phyloP scores from a whole-genome alignment of 2,888 invertebrate genomes.

The Eristalis arbustorum region DNA sequence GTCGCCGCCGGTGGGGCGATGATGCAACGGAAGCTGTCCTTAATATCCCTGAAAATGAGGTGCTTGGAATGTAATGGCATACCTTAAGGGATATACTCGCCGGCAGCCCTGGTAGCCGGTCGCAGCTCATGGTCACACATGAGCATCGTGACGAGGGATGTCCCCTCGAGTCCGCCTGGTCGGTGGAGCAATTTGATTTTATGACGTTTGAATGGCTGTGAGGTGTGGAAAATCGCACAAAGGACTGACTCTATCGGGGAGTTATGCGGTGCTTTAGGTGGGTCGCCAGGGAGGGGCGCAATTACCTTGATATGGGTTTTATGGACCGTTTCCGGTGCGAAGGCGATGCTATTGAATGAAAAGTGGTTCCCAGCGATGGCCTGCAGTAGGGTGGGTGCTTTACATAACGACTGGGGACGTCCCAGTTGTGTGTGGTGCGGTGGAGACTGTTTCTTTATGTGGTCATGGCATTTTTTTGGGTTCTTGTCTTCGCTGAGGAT shows the following conservation, averaged over 20 bases:
- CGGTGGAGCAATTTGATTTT: conserved; percentile 58
- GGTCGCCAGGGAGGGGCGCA: neutral
- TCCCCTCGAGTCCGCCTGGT: neutral
- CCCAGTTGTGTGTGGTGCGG: no score
- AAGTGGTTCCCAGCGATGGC: neutral
- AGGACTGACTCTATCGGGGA: neutral
- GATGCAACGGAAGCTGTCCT: conserved; percentile 64
- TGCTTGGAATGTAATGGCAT: conserved; percentile 67
- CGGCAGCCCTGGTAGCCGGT: neutral
- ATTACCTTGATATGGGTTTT: conserved; percentile 11
- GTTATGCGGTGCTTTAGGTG: neutral
- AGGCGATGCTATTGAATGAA: neutral
- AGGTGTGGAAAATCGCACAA: conserved; percentile 3
- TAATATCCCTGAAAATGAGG: conserved; percentile 65
- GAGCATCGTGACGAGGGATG: neutral
- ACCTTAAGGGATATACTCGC: conserved; percentile 54
- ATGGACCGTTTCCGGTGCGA: conserved; percentile 3
- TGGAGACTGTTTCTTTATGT: no score
- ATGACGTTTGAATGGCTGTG: conserved; percentile 30
- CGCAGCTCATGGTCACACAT: neutral
- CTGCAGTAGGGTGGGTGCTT: neutral
- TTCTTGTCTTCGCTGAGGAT: no score
- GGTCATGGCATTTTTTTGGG: no score
- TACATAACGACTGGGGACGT: neutral
- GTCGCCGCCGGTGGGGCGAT: conserved; percentile 30